These are phyloP conservation scores for Drosophila dives DNA, from an alignment of 2,888 invertebrate genomes.

Conservation along the genomic window DNA sequence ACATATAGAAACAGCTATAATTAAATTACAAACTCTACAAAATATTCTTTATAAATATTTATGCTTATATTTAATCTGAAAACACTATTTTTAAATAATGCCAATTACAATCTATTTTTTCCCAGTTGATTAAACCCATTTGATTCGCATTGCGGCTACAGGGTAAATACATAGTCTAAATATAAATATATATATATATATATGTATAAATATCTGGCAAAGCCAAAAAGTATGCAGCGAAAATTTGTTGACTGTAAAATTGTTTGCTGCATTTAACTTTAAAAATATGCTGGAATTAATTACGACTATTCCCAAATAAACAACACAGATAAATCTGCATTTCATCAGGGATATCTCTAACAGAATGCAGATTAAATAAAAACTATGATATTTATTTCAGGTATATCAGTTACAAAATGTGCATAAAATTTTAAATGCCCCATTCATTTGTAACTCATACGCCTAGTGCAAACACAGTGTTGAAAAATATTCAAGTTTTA, in stretches of 20 bases:
- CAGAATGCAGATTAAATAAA: conserved; percentile 13
- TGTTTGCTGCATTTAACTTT: conserved; percentile 34
- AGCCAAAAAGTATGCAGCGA: conserved; percentile 47
- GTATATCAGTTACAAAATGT: conserved; percentile 9
- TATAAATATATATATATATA: no score
- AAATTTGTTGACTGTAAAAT: conserved; percentile 30
- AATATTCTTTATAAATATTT: not conserved
- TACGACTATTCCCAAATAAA: conserved; percentile 4
- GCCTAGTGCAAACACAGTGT: conserved; percentile 19
- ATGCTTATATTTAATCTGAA: not conserved
- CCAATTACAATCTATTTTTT: not conserved
- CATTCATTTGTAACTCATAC: conserved; percentile 20
- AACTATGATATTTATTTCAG: conserved; percentile 19
- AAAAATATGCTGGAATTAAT: conserved; percentile 50
- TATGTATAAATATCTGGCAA: conserved; percentile 9
- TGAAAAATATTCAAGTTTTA: conserved; percentile 17
- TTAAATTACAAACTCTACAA: not conserved
- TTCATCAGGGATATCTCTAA: conserved; percentile 25
- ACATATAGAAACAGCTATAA: not conserved
- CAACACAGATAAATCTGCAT: not conserved
- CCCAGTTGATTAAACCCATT: not conserved
- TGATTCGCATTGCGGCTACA: no score
- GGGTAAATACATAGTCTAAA: not conserved
- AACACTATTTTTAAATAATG: not conserved
- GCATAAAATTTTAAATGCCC: conserved; percentile 2